Evolutionary conservation across 2,113 vertebrate species (phyloP), one percentile per base, ranked within the genome.

Genomic region (Anarhynchus alexandrinus): DNA sequence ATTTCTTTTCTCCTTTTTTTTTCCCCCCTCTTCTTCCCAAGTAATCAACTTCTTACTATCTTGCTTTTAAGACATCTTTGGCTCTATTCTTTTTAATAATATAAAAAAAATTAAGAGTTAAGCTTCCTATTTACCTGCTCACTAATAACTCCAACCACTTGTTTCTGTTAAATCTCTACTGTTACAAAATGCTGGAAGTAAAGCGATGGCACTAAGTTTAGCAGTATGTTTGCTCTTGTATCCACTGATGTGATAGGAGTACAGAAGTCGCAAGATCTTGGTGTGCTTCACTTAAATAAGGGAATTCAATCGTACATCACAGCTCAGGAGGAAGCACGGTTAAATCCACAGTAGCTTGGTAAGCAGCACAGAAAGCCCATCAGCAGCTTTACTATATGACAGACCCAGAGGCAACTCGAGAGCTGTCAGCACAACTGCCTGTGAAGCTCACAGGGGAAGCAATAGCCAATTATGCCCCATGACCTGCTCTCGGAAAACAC

Each of bases 351-450:
- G 70, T 30, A 71, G 86, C 84, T 89, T 80, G 34, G 88, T 82
- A 86, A 94, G 92, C 95, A 97, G 76, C 54, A 85, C 42, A 76
- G 87, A 94, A 72, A 89, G 80, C 65, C 90, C 83, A 91, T 79
- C 91, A 82, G 94, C 86, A 95, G 82, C 84, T 94, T 96, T 87
- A 79, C 81, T 92, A 10, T 79, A 65, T 94, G 97, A 97, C 92
- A 96, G 93, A 93, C 90, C 93, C 93, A 95, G 93, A 97, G 88
- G 82, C 91, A 95, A 92, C 93, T 96, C 38, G 12, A 92, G 95
- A 94, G 92, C 86, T 92, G 88, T 96, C 61, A 70, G 73, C 69
- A 88, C 65, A 93, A 92, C 79, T 74, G 67, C 40, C 83, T 85
- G 81, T 65, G 86, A 91, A 96, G 91, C 89, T 94, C 90, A 92